Conservation (phyloP, 2,113 vertebrate genomes). For the Laterallus jamaicensis region DNA sequence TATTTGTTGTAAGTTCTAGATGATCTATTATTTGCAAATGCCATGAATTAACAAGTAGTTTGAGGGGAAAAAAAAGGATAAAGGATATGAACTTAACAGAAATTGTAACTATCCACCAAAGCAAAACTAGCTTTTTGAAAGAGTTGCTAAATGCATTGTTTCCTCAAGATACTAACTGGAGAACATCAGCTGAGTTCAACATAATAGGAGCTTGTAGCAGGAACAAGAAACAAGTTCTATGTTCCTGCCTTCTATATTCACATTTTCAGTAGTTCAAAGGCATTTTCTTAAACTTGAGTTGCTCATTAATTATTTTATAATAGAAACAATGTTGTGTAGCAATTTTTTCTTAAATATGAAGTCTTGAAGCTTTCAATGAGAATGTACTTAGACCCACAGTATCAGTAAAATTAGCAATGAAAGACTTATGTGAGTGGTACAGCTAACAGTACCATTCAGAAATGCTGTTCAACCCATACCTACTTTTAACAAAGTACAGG, state of each 20-base stretch:
- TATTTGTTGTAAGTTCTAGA: neutral
- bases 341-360: neutral
- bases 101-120: neutral
- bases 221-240: neutral
- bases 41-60: neutral
- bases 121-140: neutral
- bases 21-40: neutral
- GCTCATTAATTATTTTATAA: neutral
- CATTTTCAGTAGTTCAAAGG: neutral
- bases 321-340: neutral
- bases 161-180: neutral
- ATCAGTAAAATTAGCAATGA: neutral
- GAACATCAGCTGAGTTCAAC: neutral
- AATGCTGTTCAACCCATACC: neutral
- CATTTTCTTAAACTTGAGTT: neutral
- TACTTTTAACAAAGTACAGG: neutral
- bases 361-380: neutral
- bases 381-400: neutral
- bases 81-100: neutral
- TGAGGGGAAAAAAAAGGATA: neutral
- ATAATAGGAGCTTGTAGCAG: neutral
- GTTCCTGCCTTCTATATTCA: neutral
- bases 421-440: neutral
- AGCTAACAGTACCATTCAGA: neutral
- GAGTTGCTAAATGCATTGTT: neutral